Conservation (phyloP, 1,140 invertebrate genomes). For the Pachypeltis micranthus region DNA sequence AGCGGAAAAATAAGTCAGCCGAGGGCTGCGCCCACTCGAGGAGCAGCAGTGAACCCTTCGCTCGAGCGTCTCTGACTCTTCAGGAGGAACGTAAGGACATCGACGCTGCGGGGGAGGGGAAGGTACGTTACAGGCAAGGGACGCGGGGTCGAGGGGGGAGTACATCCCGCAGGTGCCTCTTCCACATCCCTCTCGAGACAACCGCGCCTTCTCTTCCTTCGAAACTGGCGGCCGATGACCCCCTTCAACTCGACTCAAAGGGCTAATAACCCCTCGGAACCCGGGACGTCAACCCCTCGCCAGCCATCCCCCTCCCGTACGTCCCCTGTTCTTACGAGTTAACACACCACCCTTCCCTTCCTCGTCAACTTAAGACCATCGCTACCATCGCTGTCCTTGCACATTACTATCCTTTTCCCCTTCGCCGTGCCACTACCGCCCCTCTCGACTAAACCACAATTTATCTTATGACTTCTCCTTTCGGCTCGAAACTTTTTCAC, state of each 20-base stretch:
- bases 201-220: too few species aligned
- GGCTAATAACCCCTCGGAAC: background rate
- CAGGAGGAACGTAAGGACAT: background rate
- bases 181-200: background rate
- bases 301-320: background rate
- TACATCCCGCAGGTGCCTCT: background rate
- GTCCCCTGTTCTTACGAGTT: too few species aligned
- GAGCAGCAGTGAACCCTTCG: background rate
- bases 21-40: background rate
- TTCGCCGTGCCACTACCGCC: too few species aligned
- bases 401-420: too few species aligned
- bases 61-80: background rate
- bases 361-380: too few species aligned
- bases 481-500: background rate
- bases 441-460: background rate
- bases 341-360: too few species aligned
- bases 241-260: background rate
- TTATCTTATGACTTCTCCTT: background rate
- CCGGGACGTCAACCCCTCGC: background rate
- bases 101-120: too few species aligned
- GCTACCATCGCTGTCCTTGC: too few species aligned
- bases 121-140: too few species aligned
- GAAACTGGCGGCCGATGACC: background rate
- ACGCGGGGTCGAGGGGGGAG: background rate
- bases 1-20: background rate